phyloP scores from a whole-genome alignment of 2,888 invertebrate species.

The Allophyes oxyacanthae region DNA sequence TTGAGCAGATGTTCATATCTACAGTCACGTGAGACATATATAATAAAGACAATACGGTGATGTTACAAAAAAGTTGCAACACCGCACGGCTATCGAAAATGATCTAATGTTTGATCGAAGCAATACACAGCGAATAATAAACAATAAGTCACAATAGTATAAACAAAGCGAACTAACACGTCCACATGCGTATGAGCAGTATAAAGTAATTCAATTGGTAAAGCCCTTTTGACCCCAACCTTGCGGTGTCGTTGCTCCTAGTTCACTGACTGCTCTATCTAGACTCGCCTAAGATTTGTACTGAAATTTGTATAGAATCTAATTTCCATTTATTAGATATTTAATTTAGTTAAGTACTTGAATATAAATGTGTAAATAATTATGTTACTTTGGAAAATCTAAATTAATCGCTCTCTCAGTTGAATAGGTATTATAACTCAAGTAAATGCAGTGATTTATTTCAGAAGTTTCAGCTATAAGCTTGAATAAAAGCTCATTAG shows the following conservation, averaged over 20 bases:
- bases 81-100: constrained; percentile 19
- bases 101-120: constrained; percentile 21
- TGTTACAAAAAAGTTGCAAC: constrained; percentile 11
- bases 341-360: not conserved
- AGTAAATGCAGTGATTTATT: no score
- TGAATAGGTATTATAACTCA: no score
- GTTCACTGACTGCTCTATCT: constrained; percentile 40
- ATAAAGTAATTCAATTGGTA: constrained; percentile 67
- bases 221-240: constrained; percentile 78
- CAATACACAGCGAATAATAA: constrained; percentile 33
- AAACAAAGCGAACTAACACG: constrained; percentile 39
- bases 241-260: constrained; percentile 75
- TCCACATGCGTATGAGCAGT: constrained; percentile 23
- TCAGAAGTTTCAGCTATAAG: no score
- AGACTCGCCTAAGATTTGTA: constrained; percentile 26
- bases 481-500: no score
- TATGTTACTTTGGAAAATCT: not conserved
- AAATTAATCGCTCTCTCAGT: no score
- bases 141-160: constrained; percentile 55
- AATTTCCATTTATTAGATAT: constrained; percentile 3
- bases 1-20: constrained; percentile 5
- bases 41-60: not conserved
- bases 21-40: constrained; percentile 1
- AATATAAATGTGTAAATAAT: constrained; percentile 1
- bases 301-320: constrained; percentile 11